phyloP scores from a whole-genome alignment of 2,113 vertebrate species.

The Ctenodactylus gundi region DNA sequence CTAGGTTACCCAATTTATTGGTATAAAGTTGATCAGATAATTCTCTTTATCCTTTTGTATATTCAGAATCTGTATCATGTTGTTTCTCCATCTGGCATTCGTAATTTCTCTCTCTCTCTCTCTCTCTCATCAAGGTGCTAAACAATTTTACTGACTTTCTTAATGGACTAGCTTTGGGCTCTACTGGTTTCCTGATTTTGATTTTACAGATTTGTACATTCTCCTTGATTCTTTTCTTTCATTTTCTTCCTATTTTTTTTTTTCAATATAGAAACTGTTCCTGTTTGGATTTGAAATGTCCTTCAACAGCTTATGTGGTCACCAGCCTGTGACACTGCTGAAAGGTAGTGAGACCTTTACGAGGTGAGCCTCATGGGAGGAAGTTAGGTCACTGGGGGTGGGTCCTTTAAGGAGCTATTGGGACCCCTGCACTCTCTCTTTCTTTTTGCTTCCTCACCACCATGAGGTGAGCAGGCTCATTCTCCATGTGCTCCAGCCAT shows the following conservation, averaged over 20 bases:
- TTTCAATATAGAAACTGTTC: neutral
- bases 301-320: too few species aligned
- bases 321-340: neutral
- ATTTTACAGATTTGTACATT: neutral
- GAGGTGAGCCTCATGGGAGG: neutral
- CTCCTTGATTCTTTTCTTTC: neutral
- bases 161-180: neutral
- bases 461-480: neutral
- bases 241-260: neutral
- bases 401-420: neutral
- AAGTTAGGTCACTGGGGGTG: neutral
- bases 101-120: neutral
- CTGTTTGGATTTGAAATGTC: neutral
- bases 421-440: neutral
- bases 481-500: too few species aligned
- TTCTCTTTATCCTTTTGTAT: neutral
- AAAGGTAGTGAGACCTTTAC: neutral
- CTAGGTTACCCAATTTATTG: neutral
- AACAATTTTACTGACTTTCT: slow-evolving; percentile 10
- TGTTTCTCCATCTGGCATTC: neutral
- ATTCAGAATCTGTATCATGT: neutral
- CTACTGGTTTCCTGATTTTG: neutral
- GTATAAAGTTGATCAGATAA: neutral
- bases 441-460: neutral
- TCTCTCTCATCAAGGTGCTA: too few species aligned